These are phyloP conservation scores for Solea solea DNA, from an alignment of 2,113 vertebrate species.

Conservation along the genomic window DNA sequence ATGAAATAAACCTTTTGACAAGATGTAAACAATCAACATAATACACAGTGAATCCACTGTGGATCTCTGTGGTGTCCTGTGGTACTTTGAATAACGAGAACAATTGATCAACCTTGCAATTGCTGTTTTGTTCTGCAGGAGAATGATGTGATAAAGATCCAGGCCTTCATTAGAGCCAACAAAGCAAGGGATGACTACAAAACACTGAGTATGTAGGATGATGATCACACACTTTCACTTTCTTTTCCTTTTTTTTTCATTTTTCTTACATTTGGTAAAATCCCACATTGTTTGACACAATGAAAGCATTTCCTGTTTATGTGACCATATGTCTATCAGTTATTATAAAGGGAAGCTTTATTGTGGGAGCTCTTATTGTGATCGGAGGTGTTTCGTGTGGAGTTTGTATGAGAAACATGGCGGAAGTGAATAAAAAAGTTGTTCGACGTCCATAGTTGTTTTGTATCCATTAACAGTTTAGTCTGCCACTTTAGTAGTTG, in stretches of 20 bases:
- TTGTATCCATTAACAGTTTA: too few relatives aligned
- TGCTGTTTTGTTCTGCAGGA: conserved; percentile 81
- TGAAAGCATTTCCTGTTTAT: too few relatives aligned
- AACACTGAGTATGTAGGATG: conserved; percentile 91
- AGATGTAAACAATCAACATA: neutral
- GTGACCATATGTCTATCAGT: too few relatives aligned
- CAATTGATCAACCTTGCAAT: conserved; percentile 32
- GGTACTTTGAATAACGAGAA: conserved; percentile 2
- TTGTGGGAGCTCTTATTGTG: too few relatives aligned
- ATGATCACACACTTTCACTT: neutral
- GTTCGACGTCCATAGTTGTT: too few relatives aligned
- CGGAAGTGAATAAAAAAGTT: too few relatives aligned
- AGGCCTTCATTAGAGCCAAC: conserved; percentile 98
- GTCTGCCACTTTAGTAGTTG: neutral
- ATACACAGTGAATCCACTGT: neutral
- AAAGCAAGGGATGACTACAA: conserved; percentile 99
- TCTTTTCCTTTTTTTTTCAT: neutral
- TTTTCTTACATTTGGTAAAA: too few relatives aligned
- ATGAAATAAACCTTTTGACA: neutral
- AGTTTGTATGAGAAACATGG: too few relatives aligned
- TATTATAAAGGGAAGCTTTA: too few relatives aligned
- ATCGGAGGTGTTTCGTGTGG: too few relatives aligned
- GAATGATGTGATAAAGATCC: conserved; percentile 93
- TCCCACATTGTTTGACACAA: too few relatives aligned
- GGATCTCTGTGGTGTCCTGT: conserved; percentile 8